Percentiles rank a stretch among this genome's conserved stretches.
Conservation (phyloP, 1,140 invertebrate species). For the Drosophila tropicalis region DNA sequence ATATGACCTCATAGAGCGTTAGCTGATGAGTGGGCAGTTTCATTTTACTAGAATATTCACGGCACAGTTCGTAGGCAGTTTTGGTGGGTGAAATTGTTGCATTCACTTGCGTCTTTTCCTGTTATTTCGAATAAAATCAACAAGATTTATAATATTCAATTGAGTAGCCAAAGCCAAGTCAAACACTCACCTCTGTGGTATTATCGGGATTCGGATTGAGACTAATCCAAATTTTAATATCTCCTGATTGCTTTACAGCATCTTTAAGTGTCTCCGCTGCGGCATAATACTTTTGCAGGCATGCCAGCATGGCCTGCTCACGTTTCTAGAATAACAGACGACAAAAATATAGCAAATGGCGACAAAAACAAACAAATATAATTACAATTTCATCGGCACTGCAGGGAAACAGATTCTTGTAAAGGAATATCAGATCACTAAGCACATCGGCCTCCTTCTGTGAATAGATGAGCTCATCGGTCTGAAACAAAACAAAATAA, state of each 20-base stretch:
- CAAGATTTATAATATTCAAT: not conserved
- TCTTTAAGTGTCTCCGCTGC: constrained; percentile 83
- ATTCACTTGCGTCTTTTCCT: constrained; percentile 81
- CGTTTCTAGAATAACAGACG: constrained; percentile 81
- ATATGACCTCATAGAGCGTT: constrained; percentile 90
- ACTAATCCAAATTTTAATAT: constrained; percentile 91
- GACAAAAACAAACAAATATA: not conserved
- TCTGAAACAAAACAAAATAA: constrained; percentile 13
- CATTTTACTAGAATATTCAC: constrained; percentile 87
- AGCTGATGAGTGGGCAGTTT: constrained; percentile 86
- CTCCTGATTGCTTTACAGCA: constrained; percentile 88
- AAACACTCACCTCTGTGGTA: constrained; percentile 60
- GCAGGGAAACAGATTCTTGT: constrained; percentile 84
- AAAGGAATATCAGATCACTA: constrained; percentile 87
- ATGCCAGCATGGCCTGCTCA: constrained; percentile 88
- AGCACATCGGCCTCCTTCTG: constrained; percentile 87
- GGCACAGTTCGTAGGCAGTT: constrained; percentile 89
- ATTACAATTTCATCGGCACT: constrained; percentile 83
- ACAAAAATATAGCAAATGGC: not conserved
- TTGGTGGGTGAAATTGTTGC: constrained; percentile 88
- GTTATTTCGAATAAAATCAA: not conserved
- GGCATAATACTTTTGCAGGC: constrained; percentile 88
- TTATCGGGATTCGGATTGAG: constrained; percentile 76
- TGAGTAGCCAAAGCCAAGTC: no score
- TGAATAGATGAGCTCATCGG: constrained; percentile 85